A percentile compares a stretch with the other conserved stretches of the same genome.
These are phyloP conservation scores for Globodera rostochiensis DNA, from an alignment of 1,140 invertebrate species.

Conservation along the genomic window DNA sequence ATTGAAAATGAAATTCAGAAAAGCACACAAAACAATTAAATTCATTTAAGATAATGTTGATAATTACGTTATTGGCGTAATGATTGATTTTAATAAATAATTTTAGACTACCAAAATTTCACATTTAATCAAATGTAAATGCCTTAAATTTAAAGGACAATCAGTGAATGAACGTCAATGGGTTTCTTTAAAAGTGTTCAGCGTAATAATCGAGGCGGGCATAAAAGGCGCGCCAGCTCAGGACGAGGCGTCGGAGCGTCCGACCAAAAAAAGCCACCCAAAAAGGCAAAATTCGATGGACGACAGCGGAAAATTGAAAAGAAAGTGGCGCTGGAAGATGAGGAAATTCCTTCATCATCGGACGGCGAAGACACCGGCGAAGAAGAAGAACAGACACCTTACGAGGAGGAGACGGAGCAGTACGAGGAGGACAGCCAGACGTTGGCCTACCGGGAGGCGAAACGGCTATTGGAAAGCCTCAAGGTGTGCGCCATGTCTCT, in stretches of 20 bases:
- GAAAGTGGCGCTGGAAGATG: slow-evolving; percentile 11
- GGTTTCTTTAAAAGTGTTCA: not conserved
- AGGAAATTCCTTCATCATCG: slow-evolving; percentile 17
- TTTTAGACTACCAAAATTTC: no score
- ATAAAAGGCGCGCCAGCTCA: not conserved
- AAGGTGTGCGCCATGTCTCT: slow-evolving; percentile 13
- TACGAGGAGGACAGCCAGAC: slow-evolving; percentile 28
- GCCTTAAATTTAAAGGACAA: no score
- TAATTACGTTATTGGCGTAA: no score
- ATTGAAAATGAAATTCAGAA: no score
- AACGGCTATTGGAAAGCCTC: slow-evolving; percentile 27
- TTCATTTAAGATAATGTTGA: no score
- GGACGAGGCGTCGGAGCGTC: not conserved
- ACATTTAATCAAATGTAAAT: no score
- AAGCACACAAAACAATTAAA: no score
- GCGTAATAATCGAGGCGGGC: not conserved
- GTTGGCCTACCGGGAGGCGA: slow-evolving; percentile 30
- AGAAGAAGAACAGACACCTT: not conserved
- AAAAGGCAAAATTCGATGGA: slow-evolving; percentile 16
- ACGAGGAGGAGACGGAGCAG: slow-evolving; percentile 16
- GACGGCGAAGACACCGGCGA: not conserved
- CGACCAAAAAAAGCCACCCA: not conserved
- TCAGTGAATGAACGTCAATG: not conserved
- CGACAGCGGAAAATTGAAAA: slow-evolving; percentile 9
- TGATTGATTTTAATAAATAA: no score